These are phyloP conservation scores for Bambusicola thoracicus DNA, from an alignment of 2,113 vertebrate species.

Conservation along the genomic window DNA sequence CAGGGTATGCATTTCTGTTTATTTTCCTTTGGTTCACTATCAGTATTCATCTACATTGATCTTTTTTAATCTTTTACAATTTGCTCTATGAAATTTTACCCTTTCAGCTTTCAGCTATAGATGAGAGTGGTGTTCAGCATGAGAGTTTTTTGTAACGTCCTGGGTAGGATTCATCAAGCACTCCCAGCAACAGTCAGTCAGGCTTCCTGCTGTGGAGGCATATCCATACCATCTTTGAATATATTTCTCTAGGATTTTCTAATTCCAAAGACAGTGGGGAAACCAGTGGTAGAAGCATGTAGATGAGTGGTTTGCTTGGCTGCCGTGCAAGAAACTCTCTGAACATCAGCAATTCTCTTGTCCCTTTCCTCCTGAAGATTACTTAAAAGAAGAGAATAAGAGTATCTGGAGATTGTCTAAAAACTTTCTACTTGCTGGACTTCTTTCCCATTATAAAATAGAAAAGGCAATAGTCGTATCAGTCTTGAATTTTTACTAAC, in stretches of 20 bases:
- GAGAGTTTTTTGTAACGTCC: neutral
- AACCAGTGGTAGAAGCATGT: neutral
- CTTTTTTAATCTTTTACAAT: neutral
- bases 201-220: neutral
- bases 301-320: neutral
- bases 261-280: neutral
- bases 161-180: neutral
- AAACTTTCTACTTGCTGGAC: neutral
- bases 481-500: neutral
- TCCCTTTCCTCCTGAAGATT: neutral
- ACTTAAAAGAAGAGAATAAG: neutral
- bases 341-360: neutral
- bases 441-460: neutral
- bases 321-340: neutral
- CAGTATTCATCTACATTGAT: neutral
- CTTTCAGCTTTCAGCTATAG: neutral
- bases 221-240: neutral
- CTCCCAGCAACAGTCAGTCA: neutral
- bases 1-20: neutral
- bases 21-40: neutral
- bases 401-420: neutral
- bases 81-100: neutral
- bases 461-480: neutral
- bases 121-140: neutral
- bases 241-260: neutral